Evolutionary conservation across 1,140 invertebrate genomes (phyloP).

Genomic region (Halictus rubicundus): DNA sequence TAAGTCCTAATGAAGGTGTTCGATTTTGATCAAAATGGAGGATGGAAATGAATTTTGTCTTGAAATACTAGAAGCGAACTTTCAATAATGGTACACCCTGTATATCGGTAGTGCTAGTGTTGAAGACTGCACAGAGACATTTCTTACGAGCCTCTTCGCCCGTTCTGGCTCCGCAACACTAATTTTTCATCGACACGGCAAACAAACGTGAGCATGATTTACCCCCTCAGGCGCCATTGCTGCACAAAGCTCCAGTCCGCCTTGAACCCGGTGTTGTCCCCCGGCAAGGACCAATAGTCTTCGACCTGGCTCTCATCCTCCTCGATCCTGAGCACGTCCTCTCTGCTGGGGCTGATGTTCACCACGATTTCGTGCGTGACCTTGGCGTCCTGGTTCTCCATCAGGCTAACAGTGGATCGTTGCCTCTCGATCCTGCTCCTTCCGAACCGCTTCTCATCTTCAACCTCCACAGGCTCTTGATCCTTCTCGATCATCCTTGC

Average conservation of each 20-base stretch:
- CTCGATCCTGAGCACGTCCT: slow-evolving; percentile 77
- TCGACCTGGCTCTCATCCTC: slow-evolving; percentile 79
- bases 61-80: too few relatives aligned
- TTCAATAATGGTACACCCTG: too few relatives aligned
- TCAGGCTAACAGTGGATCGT: slow-evolving; percentile 23
- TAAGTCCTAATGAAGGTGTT: too few relatives aligned
- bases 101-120: too few relatives aligned
- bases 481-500: background rate
- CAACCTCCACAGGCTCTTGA: background rate
- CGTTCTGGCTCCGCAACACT: background rate
- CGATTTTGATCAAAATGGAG: too few relatives aligned
- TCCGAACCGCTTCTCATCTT: background rate
- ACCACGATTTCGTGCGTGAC: slow-evolving; percentile 78
- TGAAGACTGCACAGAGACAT: too few relatives aligned
- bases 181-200: slow-evolving; percentile 39
- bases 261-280: slow-evolving; percentile 75
- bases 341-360: slow-evolving; percentile 78
- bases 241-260: slow-evolving; percentile 88
- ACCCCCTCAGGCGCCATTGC: slow-evolving; percentile 85
- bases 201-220: slow-evolving; percentile 61
- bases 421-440: slow-evolving; percentile 15
- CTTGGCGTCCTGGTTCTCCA: slow-evolving; percentile 58
- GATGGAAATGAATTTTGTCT: too few relatives aligned
- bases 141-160: too few relatives aligned
- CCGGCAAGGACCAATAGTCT: slow-evolving; percentile 77